Conservation (phyloP, 2,888 invertebrate genomes). For the Cybosia mesomella region DNA sequence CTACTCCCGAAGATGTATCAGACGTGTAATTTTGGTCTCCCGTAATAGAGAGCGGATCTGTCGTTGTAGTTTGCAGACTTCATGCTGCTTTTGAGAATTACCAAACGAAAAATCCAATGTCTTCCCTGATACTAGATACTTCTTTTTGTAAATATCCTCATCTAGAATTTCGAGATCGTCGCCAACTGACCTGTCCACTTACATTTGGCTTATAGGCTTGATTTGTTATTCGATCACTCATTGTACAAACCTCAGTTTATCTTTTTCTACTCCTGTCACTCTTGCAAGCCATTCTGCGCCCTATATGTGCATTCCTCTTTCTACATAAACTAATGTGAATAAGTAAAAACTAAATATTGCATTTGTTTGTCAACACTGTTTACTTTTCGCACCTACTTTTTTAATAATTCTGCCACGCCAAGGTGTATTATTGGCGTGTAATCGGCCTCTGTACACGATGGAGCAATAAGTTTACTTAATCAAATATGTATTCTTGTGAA, state of each 20-base stretch:
- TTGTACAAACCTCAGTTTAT: background rate
- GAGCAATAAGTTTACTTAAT: background rate
- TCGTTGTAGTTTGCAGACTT: background rate
- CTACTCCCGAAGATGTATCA: background rate
- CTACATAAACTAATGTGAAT: background rate
- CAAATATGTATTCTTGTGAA: conserved; percentile 16
- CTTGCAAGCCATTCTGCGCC: background rate
- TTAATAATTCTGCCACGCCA: background rate
- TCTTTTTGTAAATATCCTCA: background rate
- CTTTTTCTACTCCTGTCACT: background rate
- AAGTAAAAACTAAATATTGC: background rate
- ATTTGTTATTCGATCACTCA: too few species aligned
- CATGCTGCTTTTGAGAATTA: background rate
- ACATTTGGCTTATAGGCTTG: too few species aligned
- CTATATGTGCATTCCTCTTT: background rate
- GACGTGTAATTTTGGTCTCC: background rate
- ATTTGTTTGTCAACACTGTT: background rate
- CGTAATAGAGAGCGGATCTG: too few species aligned
- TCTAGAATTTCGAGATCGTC: too few species aligned
- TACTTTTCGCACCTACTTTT: background rate
- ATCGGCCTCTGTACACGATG: conserved; percentile 3
- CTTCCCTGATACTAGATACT: too few species aligned
- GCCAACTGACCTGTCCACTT: too few species aligned
- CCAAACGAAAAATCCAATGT: background rate
- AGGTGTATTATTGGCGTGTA: background rate